These are phyloP conservation scores for Zaprionus vittiger DNA, from an alignment of 1,140 invertebrate species.

Conservation along the genomic window DNA sequence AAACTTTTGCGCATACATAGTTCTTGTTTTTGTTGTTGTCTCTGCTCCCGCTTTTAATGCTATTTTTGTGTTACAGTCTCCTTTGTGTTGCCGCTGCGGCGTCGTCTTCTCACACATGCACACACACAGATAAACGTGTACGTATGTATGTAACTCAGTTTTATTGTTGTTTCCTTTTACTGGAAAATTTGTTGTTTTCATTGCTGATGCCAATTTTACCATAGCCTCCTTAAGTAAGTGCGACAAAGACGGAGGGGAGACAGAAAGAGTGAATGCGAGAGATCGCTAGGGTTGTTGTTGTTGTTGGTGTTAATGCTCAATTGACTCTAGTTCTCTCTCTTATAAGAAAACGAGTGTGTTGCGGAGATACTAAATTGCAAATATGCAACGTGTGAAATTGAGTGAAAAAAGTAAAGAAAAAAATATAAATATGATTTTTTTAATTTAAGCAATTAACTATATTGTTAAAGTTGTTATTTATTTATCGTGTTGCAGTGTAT, in stretches of 20 bases:
- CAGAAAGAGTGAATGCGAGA: not conserved
- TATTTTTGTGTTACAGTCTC: constrained; percentile 52
- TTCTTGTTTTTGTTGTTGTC: constrained; percentile 31
- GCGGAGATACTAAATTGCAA: constrained; percentile 20
- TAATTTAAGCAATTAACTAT: not conserved
- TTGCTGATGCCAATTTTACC: constrained; percentile 39
- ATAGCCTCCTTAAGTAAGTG: constrained; percentile 21
- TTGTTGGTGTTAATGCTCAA: constrained; percentile 12
- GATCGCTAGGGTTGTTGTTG: constrained; percentile 23
- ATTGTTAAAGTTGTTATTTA: not conserved
- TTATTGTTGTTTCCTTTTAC: constrained; percentile 50
- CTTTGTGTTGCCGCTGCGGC: constrained; percentile 41
- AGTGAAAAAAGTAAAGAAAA: not conserved
- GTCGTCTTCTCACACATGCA: constrained; percentile 23
- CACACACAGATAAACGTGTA: not conserved
- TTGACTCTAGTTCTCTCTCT: constrained; percentile 18
- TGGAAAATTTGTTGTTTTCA: constrained; percentile 49
- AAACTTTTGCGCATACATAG: constrained; percentile 27
- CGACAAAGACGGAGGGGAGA: not conserved
- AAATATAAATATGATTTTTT: not conserved
- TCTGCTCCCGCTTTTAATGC: constrained; percentile 40
- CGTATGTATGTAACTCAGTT: constrained; percentile 17
- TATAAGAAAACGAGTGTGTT: constrained; percentile 27
- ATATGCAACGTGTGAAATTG: constrained; percentile 12
- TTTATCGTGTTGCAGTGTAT: constrained; percentile 1